Conservation (phyloP, 2,888 invertebrate species). For the Plutella xylostella region DNA sequence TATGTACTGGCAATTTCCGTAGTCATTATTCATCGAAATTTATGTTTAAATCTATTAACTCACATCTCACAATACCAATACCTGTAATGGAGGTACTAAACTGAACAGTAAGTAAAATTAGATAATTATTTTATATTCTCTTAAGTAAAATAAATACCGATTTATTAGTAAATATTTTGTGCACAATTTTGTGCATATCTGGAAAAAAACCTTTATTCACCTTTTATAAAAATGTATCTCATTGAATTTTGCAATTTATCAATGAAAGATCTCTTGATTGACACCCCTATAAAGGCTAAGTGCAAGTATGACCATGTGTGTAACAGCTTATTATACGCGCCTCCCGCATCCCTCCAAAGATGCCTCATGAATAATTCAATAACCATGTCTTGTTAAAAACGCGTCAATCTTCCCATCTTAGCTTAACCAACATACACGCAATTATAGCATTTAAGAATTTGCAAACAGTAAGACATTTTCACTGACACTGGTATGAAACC, state of each 20-base stretch:
- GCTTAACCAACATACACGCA: conserved; percentile 29
- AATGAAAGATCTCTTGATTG: too few relatives aligned
- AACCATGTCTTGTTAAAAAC: conserved; percentile 54
- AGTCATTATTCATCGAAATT: too few relatives aligned
- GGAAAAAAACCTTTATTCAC: too few relatives aligned
- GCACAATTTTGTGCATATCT: neutral
- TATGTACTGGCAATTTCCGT: too few relatives aligned
- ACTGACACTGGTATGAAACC: neutral
- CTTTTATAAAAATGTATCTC: too few relatives aligned
- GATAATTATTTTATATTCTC: neutral
- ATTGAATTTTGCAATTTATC: too few relatives aligned
- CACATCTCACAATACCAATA: too few relatives aligned
- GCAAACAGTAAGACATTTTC: neutral
- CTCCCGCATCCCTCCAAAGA: conserved; percentile 39
- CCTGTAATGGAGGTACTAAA: neutral
- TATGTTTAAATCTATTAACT: too few relatives aligned
- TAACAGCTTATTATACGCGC: too few relatives aligned
- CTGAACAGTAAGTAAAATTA: neutral
- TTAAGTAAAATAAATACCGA: neutral
- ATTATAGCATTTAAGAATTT: conserved; percentile 10
- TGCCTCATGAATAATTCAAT: conserved; percentile 52
- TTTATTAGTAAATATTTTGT: neutral
- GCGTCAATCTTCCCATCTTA: conserved; percentile 52
- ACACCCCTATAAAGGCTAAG: too few relatives aligned
- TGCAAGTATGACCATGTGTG: too few relatives aligned